A percentile compares a stretch with the other conserved stretches of the same genome.
Evolutionary conservation across 2,888 invertebrate species (phyloP).

Genomic region (Idaea biselata): DNA sequence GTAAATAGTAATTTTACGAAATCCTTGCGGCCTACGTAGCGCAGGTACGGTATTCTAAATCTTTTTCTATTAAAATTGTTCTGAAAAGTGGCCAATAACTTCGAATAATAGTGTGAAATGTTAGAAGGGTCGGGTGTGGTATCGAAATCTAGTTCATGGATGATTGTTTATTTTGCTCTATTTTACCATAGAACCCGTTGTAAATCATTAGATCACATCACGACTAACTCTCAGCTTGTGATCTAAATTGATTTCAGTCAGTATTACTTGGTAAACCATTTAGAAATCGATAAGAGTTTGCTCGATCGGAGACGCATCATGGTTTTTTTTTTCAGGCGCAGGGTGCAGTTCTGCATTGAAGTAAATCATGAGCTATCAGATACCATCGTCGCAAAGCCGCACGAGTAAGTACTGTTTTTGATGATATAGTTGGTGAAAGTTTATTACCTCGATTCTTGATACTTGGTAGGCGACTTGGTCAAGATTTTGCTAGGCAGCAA

Average conservation of each 20-base stretch:
- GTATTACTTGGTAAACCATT: conserved; percentile 9
- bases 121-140: conserved; percentile 54
- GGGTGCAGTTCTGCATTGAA: conserved; percentile 82
- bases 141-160: conserved; percentile 73
- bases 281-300: conserved; percentile 44
- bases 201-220: neutral
- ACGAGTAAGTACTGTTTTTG: conserved; percentile 85
- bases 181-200: conserved; percentile 11
- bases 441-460: neutral
- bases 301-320: conserved; percentile 23
- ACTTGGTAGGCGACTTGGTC: neutral
- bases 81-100: conserved; percentile 3
- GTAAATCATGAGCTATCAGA: conserved; percentile 91
- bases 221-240: neutral
- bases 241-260: neutral
- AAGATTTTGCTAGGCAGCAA: neutral
- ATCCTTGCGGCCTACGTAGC: conserved; percentile 45
- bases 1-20: conserved; percentile 38
- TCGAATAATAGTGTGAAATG: conserved; percentile 19
- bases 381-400: conserved; percentile 89
- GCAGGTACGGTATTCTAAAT: conserved; percentile 45
- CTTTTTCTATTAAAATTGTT: conserved; percentile 5
- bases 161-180: conserved; percentile 71
- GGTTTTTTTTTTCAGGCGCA: conserved; percentile 77
- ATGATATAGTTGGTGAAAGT: neutral